Base-by-base conservation (phyloP, 2,797 vertebrate species). In the Stomatorhinus walkeri region DNA sequence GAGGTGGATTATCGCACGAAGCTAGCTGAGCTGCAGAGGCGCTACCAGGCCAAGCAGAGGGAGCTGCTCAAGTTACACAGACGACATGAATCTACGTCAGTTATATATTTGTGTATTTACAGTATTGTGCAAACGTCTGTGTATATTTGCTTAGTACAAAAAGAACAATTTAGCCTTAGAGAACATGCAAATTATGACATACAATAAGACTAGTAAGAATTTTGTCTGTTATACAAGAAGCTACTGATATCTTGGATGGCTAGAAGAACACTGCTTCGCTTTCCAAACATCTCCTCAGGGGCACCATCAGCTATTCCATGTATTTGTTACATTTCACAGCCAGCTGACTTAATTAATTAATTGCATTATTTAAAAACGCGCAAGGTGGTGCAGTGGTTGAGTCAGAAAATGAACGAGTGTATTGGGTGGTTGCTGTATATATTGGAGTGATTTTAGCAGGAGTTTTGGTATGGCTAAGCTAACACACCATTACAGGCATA, bases 31-130 rank as follows among this genome's bases (percentile, higher is more conserved):
- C 94, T 99, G 90, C 98, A 99, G 95, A 96, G 96, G 90, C 96
- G 94, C 0, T 99, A 99, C 92, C 98, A 98, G 93, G 97, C 98
- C 92, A 99, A 98, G 93, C 98, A 99, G 94, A 93, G 97, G 16
- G 97, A 99, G 94, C 92, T 99, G 93, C 96, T 95, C 93, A 98
- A 97, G 91, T 95, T 99, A 90, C 98, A 99, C 95, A 94, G 97
- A 64, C 97, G 96, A 89, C 94, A 95, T 56, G 98, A 99, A 91
- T 96, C 97, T 0, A 97, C 96, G 98, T 99, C 94, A 96, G 98
- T 95, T 12, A n/a, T 43, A 87, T 51, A 72, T 68, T 28, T 68
- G 3, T 72, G 32, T 72, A 7, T 76, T 16, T 76, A 19, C 24
- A 64, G 61, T 24, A 28, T 10, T 24, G 59, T 9, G 59, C 59